A percentile compares a stretch with the other conserved stretches of the same genome.
Conservation (phyloP, 2,888 invertebrate genomes). For the Strigamia crassipes region DNA sequence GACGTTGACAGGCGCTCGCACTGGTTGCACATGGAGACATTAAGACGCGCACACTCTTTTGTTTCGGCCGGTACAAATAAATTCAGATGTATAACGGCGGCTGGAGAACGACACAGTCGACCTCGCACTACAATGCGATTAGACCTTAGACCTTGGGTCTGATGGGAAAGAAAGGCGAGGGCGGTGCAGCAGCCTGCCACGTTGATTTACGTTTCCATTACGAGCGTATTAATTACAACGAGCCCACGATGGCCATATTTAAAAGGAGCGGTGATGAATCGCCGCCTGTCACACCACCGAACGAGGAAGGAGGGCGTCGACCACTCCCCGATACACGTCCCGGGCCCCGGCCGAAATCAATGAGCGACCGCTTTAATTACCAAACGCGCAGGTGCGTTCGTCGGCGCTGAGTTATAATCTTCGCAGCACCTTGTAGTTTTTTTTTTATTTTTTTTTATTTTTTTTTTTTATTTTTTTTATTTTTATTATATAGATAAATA, state of each 20-base stretch:
- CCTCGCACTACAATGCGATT: constrained; percentile 34
- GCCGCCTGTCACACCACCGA: constrained; percentile 41
- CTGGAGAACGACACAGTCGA: not conserved
- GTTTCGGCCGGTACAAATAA: not conserved
- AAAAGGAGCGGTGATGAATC: constrained; percentile 44
- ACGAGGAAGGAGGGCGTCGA: constrained; percentile 7
- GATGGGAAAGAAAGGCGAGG: constrained; percentile 1
- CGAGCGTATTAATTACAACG: constrained; percentile 43
- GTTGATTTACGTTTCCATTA: constrained; percentile 45
- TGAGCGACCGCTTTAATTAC: constrained; percentile 9
- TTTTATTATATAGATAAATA: not conserved
- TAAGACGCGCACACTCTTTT: not conserved
- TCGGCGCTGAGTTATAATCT: not conserved
- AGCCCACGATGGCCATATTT: constrained; percentile 44
- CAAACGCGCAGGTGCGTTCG: not conserved
- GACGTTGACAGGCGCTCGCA: not conserved
- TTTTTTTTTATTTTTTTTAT: too few species aligned
- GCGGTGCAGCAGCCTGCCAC: constrained; percentile 4
- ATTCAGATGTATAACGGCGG: not conserved
- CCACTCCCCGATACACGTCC: constrained; percentile 12
- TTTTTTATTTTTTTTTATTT: not conserved
- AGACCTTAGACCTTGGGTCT: constrained; percentile 24
- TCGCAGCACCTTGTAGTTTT: not conserved
- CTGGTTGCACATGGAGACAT: not conserved
- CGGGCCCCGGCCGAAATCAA: constrained; percentile 27